Evolutionary conservation across 2,888 invertebrate genomes (phyloP).

Genomic region (Drymonia ruficornis): DNA sequence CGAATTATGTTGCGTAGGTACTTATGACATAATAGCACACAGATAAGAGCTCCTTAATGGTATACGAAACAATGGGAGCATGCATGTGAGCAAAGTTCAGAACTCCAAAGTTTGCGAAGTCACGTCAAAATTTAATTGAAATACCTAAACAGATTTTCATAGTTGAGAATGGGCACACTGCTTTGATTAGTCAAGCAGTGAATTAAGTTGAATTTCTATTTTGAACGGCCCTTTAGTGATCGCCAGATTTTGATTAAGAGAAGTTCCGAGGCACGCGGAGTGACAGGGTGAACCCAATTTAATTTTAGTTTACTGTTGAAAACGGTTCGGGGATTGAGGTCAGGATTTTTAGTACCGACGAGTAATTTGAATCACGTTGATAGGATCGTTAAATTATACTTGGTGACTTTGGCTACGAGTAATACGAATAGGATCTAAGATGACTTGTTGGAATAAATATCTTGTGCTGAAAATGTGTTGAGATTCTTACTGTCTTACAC

Average conservation of each 20-base stretch:
- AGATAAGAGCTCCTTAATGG: conserved; percentile 5
- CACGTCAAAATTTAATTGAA: conserved; percentile 15
- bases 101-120: conserved; percentile 6
- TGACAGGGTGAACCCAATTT: conserved; percentile 18
- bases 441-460: too few species aligned
- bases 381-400: too few species aligned
- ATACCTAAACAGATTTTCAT: conserved; percentile 16
- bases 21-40: background rate
- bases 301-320: conserved; percentile 8
- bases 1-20: background rate
- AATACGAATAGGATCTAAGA: too few species aligned
- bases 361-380: background rate
- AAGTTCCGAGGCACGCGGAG: conserved; percentile 11
- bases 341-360: background rate
- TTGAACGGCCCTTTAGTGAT: conserved; percentile 10
- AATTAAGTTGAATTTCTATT: conserved; percentile 16
- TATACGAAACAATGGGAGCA: conserved; percentile 8
- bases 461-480: too few species aligned
- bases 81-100: conserved; percentile 7
- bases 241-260: conserved; percentile 9
- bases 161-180: conserved; percentile 9
- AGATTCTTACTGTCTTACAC: too few species aligned
- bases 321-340: background rate
- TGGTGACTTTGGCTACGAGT: too few species aligned
- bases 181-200: conserved; percentile 28